Conservation (phyloP, 2,888 invertebrate species). For the Torymus aiolomorphi region DNA sequence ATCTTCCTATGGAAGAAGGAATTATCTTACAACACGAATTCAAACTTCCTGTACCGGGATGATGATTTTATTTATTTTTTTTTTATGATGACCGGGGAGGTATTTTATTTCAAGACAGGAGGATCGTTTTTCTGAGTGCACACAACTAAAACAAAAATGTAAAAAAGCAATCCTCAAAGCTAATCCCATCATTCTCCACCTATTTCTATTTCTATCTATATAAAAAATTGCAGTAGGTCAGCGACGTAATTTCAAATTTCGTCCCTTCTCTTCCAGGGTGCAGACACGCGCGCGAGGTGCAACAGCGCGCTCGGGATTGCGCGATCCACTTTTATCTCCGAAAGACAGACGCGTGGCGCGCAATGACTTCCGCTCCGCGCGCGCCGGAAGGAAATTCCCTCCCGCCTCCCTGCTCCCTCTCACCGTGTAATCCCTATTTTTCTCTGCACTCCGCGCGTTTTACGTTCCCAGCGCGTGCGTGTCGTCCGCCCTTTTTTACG, state of each 20-base stretch:
- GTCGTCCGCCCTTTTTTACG: neutral
- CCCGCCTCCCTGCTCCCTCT: neutral
- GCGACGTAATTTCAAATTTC: conserved; percentile 46
- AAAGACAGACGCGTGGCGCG: conserved; percentile 34
- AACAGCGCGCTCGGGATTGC: conserved; percentile 27
- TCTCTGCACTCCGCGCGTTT: neutral
- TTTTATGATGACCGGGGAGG: too few relatives aligned
- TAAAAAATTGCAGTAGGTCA: conserved; percentile 36
- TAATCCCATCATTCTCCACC: neutral
- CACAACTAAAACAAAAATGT: too few relatives aligned
- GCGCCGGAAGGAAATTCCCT: conserved; percentile 37
- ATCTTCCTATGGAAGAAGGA: too few relatives aligned
- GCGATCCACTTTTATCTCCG: conserved; percentile 46
- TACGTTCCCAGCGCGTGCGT: neutral
- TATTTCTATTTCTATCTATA: neutral
- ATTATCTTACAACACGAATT: too few relatives aligned
- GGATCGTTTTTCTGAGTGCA: too few relatives aligned
- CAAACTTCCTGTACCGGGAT: too few relatives aligned
- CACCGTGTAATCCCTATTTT: neutral
- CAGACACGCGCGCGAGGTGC: neutral
- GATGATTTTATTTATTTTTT: too few relatives aligned
- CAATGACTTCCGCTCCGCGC: conserved; percentile 24
- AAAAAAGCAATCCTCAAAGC: conserved; percentile 18
- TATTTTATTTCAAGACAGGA: too few relatives aligned
- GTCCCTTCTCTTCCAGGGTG: neutral